Conservation (phyloP, 2,888 invertebrate species). For the Platynereis dumerilii region DNA sequence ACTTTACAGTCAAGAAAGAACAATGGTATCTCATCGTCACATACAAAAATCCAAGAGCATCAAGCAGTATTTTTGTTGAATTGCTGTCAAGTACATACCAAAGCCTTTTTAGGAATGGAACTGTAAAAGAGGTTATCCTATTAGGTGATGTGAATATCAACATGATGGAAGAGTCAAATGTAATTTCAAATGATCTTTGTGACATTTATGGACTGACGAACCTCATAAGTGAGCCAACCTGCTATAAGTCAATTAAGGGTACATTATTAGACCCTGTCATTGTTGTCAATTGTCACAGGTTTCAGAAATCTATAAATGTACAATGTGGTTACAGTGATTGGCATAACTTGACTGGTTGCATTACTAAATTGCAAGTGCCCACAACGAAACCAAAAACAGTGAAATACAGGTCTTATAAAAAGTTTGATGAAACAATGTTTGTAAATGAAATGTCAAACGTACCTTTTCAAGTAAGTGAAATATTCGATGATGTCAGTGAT, state of each 20-base stretch:
- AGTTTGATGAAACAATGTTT: background rate
- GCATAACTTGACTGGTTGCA: background rate
- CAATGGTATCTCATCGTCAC: background rate
- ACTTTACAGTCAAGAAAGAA: background rate
- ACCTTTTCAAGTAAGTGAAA: constrained; percentile 1
- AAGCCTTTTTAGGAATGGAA: too few relatives aligned
- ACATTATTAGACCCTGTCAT: constrained; percentile 1
- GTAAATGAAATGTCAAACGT: background rate
- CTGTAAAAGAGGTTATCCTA: background rate
- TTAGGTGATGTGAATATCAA: background rate
- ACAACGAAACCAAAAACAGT: background rate
- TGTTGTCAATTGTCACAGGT: background rate
- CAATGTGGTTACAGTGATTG: background rate
- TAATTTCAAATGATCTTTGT: background rate
- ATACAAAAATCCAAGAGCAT: background rate
- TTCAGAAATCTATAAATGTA: background rate
- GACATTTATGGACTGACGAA: background rate
- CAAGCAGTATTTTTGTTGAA: background rate
- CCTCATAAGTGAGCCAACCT: background rate
- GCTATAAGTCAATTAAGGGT: background rate
- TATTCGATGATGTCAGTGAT: constrained; percentile 5
- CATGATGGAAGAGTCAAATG: background rate
- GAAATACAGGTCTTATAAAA: constrained; percentile 2
- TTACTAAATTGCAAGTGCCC: background rate
- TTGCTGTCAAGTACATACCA: background rate